Conservation (phyloP, 2,888 invertebrate species). For the Rhagium mordax region DNA sequence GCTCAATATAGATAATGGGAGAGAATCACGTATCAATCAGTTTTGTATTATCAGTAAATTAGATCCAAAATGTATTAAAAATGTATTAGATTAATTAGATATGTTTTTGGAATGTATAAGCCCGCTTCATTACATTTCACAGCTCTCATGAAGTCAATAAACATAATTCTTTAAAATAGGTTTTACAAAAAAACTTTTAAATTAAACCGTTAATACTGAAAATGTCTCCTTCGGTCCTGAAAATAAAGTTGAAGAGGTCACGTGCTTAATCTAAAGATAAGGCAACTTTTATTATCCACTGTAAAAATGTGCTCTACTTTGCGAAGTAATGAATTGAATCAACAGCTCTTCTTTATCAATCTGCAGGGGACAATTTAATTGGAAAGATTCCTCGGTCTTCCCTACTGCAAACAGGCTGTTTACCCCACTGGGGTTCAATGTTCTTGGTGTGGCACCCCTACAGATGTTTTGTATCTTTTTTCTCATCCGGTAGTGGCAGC, state of each 20-base stretch:
- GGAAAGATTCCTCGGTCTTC: constrained; percentile 34
- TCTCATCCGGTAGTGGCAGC: constrained; percentile 49
- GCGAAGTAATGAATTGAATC: constrained; percentile 34
- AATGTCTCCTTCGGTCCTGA: not conserved
- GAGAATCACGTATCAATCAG: no score
- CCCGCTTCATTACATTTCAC: no score
- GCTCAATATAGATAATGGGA: no score
- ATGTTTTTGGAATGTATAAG: no score
- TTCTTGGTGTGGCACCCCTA: constrained; percentile 43
- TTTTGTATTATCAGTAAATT: no score
- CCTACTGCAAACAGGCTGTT: constrained; percentile 18
- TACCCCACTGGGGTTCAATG: constrained; percentile 44
- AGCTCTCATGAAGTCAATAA: no score
- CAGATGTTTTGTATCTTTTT: constrained; percentile 56
- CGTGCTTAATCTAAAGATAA: constrained; percentile 18
- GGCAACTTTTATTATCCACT: constrained; percentile 28
- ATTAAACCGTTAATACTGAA: not conserved
- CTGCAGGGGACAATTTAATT: constrained; percentile 41
- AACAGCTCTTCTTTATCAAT: constrained; percentile 39
- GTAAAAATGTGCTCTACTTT: constrained; percentile 27
- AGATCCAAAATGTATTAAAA: no score
- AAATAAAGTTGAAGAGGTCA: constrained; percentile 17
- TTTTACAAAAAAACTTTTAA: constrained; percentile 9
- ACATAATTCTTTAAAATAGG: not conserved
- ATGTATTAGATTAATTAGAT: not conserved